Conservation (phyloP, 2,797 vertebrate species). For the Megalops cyprinoides region DNA sequence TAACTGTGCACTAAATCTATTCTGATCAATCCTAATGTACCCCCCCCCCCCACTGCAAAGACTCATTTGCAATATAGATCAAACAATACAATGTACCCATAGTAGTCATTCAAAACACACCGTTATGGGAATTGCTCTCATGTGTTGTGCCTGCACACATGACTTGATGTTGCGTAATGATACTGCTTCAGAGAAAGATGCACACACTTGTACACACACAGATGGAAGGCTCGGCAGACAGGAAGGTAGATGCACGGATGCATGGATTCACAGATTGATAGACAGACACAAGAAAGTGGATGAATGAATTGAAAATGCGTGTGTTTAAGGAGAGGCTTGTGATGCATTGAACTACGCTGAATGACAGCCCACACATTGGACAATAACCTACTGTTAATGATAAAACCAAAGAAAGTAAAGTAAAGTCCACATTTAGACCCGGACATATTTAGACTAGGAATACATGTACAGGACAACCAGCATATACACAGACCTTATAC, state of each 20-base stretch:
- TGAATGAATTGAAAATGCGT: background rate
- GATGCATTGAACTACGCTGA: background rate
- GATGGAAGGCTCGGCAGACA: background rate
- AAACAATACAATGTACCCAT: too few species aligned
- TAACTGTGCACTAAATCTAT: constrained; percentile 30
- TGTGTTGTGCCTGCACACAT: background rate
- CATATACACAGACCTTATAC: too few species aligned
- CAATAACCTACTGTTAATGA: too few species aligned
- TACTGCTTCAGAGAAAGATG: background rate
- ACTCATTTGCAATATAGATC: background rate
- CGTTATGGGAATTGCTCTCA: background rate
- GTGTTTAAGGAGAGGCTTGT: background rate
- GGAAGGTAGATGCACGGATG: background rate
- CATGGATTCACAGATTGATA: background rate
- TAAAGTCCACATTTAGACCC: too few species aligned
- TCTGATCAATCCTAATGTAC: too few species aligned
- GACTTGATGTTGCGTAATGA: too few species aligned
- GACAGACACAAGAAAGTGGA: background rate
- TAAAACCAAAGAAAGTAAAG: too few species aligned
- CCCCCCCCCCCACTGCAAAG: background rate
- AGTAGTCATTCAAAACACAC: background rate
- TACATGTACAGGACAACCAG: too few species aligned
- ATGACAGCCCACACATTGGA: background rate
- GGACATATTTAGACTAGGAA: too few species aligned
- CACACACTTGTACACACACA: background rate